Evolutionary conservation across 2,797 vertebrate species (phyloP).

Genomic region (Sparidentex hasta): DNA sequence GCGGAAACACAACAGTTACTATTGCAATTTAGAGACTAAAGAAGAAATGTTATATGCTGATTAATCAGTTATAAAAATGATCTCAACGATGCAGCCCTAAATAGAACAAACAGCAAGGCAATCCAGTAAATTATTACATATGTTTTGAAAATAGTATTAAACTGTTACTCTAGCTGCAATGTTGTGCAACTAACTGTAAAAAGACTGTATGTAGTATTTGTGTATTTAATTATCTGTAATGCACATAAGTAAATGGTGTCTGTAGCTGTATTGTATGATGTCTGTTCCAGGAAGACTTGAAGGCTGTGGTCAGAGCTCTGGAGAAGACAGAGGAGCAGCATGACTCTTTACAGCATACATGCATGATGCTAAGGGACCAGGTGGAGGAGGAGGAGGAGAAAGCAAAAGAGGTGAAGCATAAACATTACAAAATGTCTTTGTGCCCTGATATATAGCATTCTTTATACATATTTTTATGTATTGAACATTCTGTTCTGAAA

Average conservation of each 20-base stretch:
- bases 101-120: not conserved
- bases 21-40: not conserved
- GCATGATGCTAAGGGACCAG: conserved; percentile 61
- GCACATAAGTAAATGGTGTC: not conserved
- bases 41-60: not conserved
- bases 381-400: conserved; percentile 81
- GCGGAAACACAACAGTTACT: not conserved
- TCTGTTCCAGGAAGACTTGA: conserved; percentile 70
- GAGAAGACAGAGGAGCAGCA: conserved; percentile 76
- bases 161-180: not conserved
- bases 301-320: conserved; percentile 63
- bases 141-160: not conserved
- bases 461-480: not conserved
- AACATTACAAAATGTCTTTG: not conserved
- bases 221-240: not conserved
- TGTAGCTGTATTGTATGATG: not conserved
- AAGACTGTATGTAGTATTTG: not conserved
- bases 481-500: no score
- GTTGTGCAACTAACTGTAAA: not conserved
- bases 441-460: not conserved
- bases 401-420: conserved; percentile 74
- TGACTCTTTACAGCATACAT: conserved; percentile 64
- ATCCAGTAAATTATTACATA: not conserved
- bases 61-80: not conserved
- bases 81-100: not conserved